Percentiles rank a stretch among this genome's conserved stretches.
phyloP scores from a whole-genome alignment of 2,113 vertebrate genomes.

The Phoxinus phoxinus region DNA sequence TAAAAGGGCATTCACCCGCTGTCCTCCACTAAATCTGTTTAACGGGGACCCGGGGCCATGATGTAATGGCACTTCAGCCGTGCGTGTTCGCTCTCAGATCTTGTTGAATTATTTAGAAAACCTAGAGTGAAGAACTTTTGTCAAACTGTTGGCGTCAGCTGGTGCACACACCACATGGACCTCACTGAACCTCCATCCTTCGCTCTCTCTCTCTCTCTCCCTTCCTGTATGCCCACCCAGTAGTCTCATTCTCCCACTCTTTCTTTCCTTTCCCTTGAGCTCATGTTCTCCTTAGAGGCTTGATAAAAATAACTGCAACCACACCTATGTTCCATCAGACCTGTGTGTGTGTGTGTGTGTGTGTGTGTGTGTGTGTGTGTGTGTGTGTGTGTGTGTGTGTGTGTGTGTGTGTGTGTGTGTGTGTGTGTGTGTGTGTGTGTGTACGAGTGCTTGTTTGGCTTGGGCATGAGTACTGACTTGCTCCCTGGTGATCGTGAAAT shows the following conservation, averaged over 20 bases:
- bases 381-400: background rate
- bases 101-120: conserved; percentile 38
- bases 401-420: background rate
- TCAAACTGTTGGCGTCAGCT: conserved; percentile 37
- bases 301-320: conserved; percentile 63
- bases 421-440: background rate
- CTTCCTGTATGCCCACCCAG: conserved; percentile 46
- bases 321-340: conserved; percentile 62
- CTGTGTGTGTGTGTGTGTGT: background rate
- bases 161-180: conserved; percentile 37
- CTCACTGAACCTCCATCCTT: conserved; percentile 23
- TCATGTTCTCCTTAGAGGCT: conserved; percentile 53
- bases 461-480: conserved; percentile 44
- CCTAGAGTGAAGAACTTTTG: conserved; percentile 14
- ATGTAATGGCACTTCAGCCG: conserved; percentile 44
- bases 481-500: conserved; percentile 48
- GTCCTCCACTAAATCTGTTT: conserved; percentile 41
- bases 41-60: conserved; percentile 33
- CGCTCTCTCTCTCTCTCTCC: background rate
- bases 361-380: background rate
- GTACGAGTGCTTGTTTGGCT: conserved; percentile 42
- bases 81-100: conserved; percentile 17
- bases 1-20: background rate
- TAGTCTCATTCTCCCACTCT: conserved; percentile 47
- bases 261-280: conserved; percentile 41